phyloP scores from a whole-genome alignment of 2,797 vertebrate species.

The Adelosebastes latens region DNA sequence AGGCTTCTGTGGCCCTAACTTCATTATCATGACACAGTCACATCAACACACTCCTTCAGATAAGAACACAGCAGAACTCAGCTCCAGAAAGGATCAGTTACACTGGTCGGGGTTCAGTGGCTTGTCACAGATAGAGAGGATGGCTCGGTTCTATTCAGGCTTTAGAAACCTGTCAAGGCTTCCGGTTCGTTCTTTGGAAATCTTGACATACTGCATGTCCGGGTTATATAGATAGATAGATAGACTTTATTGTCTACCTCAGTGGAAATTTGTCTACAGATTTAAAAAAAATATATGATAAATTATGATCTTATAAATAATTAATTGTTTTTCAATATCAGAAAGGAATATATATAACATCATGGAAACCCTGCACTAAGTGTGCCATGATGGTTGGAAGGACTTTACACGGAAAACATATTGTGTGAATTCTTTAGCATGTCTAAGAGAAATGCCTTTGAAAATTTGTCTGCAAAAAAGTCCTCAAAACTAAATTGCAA shows the following conservation, averaged over 20 bases:
- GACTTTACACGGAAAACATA: neutral
- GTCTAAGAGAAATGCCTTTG: neutral
- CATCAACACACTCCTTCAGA: slow-evolving; percentile 69
- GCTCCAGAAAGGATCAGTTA: slow-evolving; percentile 52
- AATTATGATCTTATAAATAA: neutral
- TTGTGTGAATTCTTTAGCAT: neutral
- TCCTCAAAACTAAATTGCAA: neutral
- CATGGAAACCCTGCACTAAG: neutral
- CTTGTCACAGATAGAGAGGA: slow-evolving; percentile 51
- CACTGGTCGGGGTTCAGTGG: slow-evolving; percentile 55
- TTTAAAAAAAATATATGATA: neutral
- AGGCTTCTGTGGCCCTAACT: slow-evolving; percentile 71
- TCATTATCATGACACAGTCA: slow-evolving; percentile 75
- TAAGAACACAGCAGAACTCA: slow-evolving; percentile 46
- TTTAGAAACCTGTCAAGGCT: slow-evolving; percentile 22
- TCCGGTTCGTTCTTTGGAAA: neutral
- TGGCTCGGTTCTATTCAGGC: slow-evolving; percentile 14
- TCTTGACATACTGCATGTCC: neutral
- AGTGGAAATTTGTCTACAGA: neutral
- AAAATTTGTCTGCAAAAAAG: neutral
- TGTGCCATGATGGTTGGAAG: neutral
- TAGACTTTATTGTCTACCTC: neutral
- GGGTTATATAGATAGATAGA: neutral
- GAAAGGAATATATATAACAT: neutral
- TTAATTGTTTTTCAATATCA: neutral